Base-by-base conservation (phyloP, 2,113 vertebrate species). In the Heterocephalus glaber region DNA sequence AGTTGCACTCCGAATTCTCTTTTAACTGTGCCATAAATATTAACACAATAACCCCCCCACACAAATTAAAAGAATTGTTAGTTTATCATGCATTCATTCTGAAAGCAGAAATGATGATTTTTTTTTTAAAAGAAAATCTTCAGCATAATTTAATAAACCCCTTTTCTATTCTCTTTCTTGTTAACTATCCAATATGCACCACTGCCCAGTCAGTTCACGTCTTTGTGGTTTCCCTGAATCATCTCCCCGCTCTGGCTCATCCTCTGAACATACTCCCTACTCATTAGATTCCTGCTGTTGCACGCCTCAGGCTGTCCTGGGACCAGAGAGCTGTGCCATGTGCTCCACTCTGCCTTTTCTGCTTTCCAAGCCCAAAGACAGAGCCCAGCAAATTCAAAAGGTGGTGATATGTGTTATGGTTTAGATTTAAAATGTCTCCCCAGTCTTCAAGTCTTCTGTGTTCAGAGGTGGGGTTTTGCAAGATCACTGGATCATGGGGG, bases 61-160 rank as follows among this genome's bases (percentile, higher is more conserved):
- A 79, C 68, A 76, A 76, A 94, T 58, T n/a, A 7, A 22, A 38
- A 76, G 58, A 89, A 61, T 44, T 72, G 24, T 41, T 35, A 22
- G 22, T 66, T 88, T 70, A 79, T 81, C 35, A 35, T 24, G 35
- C 52, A 19, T 44, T 61, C n/a, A 49, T 84, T 58, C 49, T 54
- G 77, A 83, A 58, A 95, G 44, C 10, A 82, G 38, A 77, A 56
- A 54, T 26, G 79, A 65, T 41, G 22, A 24, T 68, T 81, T 95
- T 56, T 3, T n/a, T n/a, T n/a, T n/a, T n/a, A n/a, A n/a, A n/a
- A n/a, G 9, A 96, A 96, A 95, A 95, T 70, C 22, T 68, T 91
- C 63, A 30, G 6, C 19, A 38, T 33, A 68, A 76, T 22, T 49
- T 54, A 63, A 3, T 16, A 19, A 93, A 56, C 41, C 24, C 24